These are phyloP conservation scores for Etheostoma spectabile DNA, from an alignment of 2,113 vertebrate genomes.

Conservation along the genomic window DNA sequence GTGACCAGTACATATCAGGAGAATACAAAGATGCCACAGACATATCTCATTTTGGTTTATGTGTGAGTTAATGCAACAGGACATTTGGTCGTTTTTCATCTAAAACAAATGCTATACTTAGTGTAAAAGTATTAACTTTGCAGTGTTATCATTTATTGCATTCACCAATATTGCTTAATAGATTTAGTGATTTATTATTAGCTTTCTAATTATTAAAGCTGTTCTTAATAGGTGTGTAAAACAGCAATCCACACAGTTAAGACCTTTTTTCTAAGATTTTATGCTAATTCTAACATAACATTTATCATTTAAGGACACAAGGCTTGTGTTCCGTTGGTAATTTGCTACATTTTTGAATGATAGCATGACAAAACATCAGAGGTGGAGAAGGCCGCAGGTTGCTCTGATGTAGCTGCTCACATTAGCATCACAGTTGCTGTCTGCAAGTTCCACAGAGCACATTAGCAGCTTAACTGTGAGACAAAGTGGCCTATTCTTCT, in stretches of 20 bases:
- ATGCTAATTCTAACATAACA: slow-evolving; percentile 22
- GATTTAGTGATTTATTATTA: not conserved
- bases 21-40: slow-evolving; percentile 12
- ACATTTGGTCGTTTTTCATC: not conserved
- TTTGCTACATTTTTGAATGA: slow-evolving; percentile 22
- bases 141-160: not conserved
- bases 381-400: slow-evolving; percentile 36
- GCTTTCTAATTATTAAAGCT: not conserved
- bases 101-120: not conserved
- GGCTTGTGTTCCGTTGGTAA: not conserved
- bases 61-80: not conserved
- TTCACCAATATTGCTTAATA: not conserved
- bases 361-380: slow-evolving; percentile 31
- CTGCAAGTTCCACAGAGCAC: slow-evolving; percentile 49
- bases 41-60: slow-evolving; percentile 1
- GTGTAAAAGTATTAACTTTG: not conserved
- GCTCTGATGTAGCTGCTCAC: slow-evolving; percentile 42
- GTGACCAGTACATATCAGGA: slow-evolving; percentile 31
- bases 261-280: not conserved
- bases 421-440: slow-evolving; percentile 65
- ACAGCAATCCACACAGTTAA: not conserved
- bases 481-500: slow-evolving; percentile 76
- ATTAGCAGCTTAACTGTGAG: slow-evolving; percentile 63
- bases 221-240: not conserved
- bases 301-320: not conserved